These are phyloP conservation scores for Limonius californicus DNA, from an alignment of 1,140 invertebrate genomes.

Conservation along the genomic window DNA sequence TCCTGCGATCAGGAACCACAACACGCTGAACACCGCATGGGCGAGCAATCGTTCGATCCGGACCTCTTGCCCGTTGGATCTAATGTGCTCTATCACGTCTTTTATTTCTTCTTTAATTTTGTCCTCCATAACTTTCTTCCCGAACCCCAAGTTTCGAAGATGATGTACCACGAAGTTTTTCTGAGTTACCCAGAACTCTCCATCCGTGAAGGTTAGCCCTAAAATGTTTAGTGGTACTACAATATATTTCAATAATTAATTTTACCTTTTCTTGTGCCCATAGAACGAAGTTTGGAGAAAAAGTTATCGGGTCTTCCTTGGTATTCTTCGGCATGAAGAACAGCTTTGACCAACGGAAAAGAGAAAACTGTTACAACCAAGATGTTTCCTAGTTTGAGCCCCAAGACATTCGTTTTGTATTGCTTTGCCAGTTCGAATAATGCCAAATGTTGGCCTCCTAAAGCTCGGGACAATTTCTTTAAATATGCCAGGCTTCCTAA, in stretches of 20 bases:
- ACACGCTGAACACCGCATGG: too few relatives aligned
- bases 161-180: slow-evolving; percentile 67
- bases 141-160: slow-evolving; percentile 68
- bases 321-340: slow-evolving; percentile 63
- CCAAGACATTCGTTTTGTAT: slow-evolving; percentile 62
- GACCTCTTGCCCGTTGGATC: too few relatives aligned
- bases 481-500: slow-evolving; percentile 60
- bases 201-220: slow-evolving; percentile 75
- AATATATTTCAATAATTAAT: slow-evolving; percentile 3
- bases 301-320: slow-evolving; percentile 70
- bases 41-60: too few relatives aligned
- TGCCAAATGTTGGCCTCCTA: slow-evolving; percentile 61
- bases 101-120: too few relatives aligned
- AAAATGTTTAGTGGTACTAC: slow-evolving; percentile 15
- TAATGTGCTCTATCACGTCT: too few relatives aligned
- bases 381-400: slow-evolving; percentile 62
- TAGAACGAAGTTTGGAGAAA: slow-evolving; percentile 63
- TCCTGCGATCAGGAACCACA: too few relatives aligned
- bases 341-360: slow-evolving; percentile 54
- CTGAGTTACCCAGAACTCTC: slow-evolving; percentile 69
- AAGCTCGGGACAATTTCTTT: slow-evolving; percentile 50
- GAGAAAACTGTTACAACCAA: slow-evolving; percentile 60
- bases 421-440: slow-evolving; percentile 55
- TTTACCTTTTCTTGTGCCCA: slow-evolving; percentile 62
- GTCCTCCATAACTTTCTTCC: too few relatives aligned